Base-by-base conservation (phyloP, 1,140 invertebrate genomes). In the Ctenoplectra terminalis region DNA sequence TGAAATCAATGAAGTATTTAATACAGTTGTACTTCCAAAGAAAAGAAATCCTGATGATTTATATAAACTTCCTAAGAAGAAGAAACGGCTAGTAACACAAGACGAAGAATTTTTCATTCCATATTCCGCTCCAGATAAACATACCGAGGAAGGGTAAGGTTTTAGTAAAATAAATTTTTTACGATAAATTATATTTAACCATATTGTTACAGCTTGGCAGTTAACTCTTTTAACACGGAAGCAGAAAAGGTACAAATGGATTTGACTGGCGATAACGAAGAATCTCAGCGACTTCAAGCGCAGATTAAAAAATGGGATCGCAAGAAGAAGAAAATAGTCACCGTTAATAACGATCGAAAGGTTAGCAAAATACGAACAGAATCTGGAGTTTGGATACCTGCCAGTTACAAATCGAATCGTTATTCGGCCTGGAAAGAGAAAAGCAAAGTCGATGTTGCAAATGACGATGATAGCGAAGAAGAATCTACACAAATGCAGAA, bases 281-380 rank as follows among this genome's bases (percentile, higher is more conserved):
- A 96, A 56, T 94, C 94, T 1, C 94, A 95, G 34, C 94, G 96
- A 50, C 92, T 95, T 52, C 95, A 95, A 69, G 94, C 94, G 0
- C 94, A 95, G 50, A 91, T 95, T 31, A 95, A 96, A 87, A 96
- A 95, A 90, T 98, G 98, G 98, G 98, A 99, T 94, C 95, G 97
- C 20, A 98, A 98, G 91, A 96, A 97, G 92, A 99, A 99, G 95
- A 98, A 98, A 93, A 98, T 98, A 96, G 95, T 99, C n/a, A 94
- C 95, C 23, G 93, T 95, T 13, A 95, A 96, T 81, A 94, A 94
- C 66, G 94, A 96, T 90, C 90, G 93, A 2, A 96, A 96, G 82
- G 92, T 94, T 29, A 96, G 96, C 64, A 98, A 98, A 94, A 99
- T 99, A 84, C 96, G 96, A 83, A 99, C 99, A 5, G 99, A 99